Conservation (phyloP, 2,797 vertebrate genomes). For the Eurystomus glaucurus region DNA sequence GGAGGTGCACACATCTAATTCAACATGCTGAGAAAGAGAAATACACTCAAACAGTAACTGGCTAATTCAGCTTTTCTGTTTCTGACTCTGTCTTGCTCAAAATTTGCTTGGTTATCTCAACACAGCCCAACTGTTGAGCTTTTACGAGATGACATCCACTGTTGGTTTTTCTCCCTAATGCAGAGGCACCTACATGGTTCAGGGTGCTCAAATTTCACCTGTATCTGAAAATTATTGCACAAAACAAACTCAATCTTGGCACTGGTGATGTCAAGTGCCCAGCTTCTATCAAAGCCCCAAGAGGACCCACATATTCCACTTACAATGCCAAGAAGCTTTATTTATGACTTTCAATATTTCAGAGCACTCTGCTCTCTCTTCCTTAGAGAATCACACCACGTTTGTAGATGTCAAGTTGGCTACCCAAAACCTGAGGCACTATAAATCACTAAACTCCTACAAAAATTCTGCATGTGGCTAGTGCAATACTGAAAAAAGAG, state of each 20-base stretch:
- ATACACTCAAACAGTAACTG: neutral
- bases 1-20: neutral
- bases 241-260: neutral
- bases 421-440: neutral
- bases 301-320: neutral
- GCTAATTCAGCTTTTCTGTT: neutral
- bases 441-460: neutral
- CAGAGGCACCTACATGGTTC: neutral
- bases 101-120: neutral
- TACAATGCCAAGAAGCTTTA: neutral
- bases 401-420: neutral
- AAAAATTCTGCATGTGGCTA: neutral
- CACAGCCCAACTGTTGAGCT: accelerated
- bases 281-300: neutral
- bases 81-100: neutral
- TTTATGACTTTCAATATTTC: neutral
- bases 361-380: neutral
- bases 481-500: neutral
- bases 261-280: neutral
- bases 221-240: neutral
- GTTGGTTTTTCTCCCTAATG: accelerated
- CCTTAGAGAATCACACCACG: neutral
- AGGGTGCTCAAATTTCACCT: neutral
- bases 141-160: neutral
- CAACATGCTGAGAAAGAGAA: neutral